These are phyloP conservation scores for Vespertilio murinus DNA, from an alignment of 2,797 vertebrate species.

Conservation along the genomic window DNA sequence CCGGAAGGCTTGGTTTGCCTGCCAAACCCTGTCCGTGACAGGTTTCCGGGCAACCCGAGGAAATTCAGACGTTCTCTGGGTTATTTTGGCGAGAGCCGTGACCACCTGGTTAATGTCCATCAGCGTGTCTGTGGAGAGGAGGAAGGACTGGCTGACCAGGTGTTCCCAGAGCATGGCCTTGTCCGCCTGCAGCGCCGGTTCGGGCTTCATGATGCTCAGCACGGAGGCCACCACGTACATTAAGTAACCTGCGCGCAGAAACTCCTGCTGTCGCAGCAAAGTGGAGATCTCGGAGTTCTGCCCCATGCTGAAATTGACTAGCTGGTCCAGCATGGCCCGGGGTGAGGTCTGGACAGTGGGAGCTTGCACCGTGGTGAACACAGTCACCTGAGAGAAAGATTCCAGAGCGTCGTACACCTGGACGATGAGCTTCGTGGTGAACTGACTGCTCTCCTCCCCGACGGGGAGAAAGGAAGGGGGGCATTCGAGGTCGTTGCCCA, in stretches of 20 bases:
- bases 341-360: not conserved
- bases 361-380: slow-evolving; percentile 36
- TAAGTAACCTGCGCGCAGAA: slow-evolving; percentile 75
- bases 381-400: slow-evolving; percentile 73
- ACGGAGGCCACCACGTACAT: slow-evolving; percentile 75
- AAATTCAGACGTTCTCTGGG: slow-evolving; percentile 67
- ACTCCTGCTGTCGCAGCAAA: slow-evolving; percentile 57
- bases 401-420: slow-evolving; percentile 77
- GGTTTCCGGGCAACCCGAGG: slow-evolving; percentile 5
- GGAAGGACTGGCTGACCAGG: slow-evolving; percentile 71
- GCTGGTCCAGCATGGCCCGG: not conserved
- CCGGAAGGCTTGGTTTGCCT: slow-evolving; percentile 66
- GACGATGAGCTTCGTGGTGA: slow-evolving; percentile 62
- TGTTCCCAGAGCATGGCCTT: slow-evolving; percentile 63
- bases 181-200: not conserved
- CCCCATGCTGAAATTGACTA: slow-evolving; percentile 44
- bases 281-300: not conserved
- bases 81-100: slow-evolving; percentile 70
- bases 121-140: slow-evolving; percentile 50
- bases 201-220: slow-evolving; percentile 71
- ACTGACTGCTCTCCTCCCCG: slow-evolving; percentile 39
- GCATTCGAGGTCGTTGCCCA: slow-evolving; percentile 64
- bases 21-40: slow-evolving; percentile 61
- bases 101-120: slow-evolving; percentile 79
- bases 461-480: slow-evolving; percentile 81